Conservation (phyloP, 2,888 invertebrate species). For the Drosophila quinaria region DNA sequence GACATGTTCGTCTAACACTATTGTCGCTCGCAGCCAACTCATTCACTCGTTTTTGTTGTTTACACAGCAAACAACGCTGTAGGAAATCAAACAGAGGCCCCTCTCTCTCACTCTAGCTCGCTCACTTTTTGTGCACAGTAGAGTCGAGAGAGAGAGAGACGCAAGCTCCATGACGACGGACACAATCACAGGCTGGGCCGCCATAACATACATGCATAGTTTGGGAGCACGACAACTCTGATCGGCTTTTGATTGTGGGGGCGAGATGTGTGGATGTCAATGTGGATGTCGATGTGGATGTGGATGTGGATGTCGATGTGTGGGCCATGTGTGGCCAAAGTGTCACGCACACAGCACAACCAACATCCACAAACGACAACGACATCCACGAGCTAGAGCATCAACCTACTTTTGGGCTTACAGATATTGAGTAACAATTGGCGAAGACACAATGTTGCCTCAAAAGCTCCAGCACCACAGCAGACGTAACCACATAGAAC, state of each 20-base stretch:
- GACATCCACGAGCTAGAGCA: constrained; percentile 45
- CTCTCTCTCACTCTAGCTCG: constrained; percentile 1
- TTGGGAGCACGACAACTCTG: constrained; percentile 24
- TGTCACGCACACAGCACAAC: constrained; percentile 66
- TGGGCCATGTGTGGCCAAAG: constrained; percentile 70
- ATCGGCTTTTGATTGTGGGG: constrained; percentile 70
- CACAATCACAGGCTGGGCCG: constrained; percentile 65
- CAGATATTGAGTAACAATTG: constrained; percentile 74
- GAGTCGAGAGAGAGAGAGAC: constrained; percentile 25
- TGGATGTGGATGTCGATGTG: constrained; percentile 48
- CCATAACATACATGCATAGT: constrained; percentile 30
- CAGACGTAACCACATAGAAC: constrained; percentile 19
- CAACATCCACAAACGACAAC: constrained; percentile 32
- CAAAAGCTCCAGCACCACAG: background rate
- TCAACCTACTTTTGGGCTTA: constrained; percentile 72
- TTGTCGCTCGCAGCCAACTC: constrained; percentile 57
- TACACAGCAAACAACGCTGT: constrained; percentile 67
- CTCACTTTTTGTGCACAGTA: background rate
- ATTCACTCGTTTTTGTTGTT: constrained; percentile 60
- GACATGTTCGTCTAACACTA: constrained; percentile 64
- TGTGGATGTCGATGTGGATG: constrained; percentile 48
- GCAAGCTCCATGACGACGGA: constrained; percentile 48
- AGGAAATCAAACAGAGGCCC: constrained; percentile 65
- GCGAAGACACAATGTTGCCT: constrained; percentile 4
- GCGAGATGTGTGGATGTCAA: constrained; percentile 36